Conservation (phyloP, 2,113 vertebrate genomes). For the Nymphicus hollandicus region DNA sequence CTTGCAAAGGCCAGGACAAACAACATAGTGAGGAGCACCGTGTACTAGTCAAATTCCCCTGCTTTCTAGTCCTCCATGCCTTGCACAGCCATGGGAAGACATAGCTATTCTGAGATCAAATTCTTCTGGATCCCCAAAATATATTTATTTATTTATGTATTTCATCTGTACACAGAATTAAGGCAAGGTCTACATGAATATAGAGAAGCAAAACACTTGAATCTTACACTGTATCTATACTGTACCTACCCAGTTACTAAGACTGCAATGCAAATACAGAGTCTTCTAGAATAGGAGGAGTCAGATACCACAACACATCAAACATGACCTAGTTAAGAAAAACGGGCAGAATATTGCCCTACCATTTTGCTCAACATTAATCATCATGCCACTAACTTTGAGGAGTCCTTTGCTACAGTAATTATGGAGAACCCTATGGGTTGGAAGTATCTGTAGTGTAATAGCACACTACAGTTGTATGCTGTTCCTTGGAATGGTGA, state of each 20-base stretch:
- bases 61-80: background rate
- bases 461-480: background rate
- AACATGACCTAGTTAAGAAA: background rate
- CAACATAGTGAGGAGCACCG: background rate
- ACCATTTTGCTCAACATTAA: background rate
- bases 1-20: background rate
- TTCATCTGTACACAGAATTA: background rate
- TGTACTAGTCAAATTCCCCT: background rate
- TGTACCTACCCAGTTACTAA: background rate
- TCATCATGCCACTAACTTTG: background rate
- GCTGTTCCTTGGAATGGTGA: fast-evolving
- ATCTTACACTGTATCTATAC: background rate
- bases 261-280: background rate
- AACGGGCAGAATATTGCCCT: background rate
- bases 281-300: background rate
- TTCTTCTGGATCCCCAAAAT: background rate
- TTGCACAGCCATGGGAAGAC: background rate
- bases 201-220: background rate
- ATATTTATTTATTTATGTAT: background rate
- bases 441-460: background rate
- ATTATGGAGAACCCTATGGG: background rate
- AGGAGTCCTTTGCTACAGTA: background rate
- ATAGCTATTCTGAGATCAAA: background rate
- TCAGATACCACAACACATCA: background rate
- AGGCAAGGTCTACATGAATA: background rate